A percentile compares a stretch with the other conserved stretches of the same genome.
These are phyloP conservation scores for Palythoa heliodiscus DNA, from an alignment of 92 coral and sea anemone species.

Conservation along the genomic window DNA sequence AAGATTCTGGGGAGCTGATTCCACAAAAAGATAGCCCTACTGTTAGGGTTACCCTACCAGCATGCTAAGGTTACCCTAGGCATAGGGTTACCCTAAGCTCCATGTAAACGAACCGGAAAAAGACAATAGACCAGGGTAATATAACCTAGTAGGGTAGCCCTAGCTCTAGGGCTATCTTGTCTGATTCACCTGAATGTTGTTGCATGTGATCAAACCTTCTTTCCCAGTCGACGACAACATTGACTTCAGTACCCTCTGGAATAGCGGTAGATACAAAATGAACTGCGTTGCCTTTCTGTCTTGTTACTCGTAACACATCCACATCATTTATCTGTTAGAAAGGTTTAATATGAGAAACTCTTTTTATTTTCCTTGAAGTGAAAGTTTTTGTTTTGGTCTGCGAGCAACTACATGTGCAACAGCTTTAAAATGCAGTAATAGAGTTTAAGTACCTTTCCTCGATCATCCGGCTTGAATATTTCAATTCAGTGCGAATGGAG, in stretches of 20 bases:
- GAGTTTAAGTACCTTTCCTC: constrained; percentile 69
- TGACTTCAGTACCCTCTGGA: constrained; percentile 78
- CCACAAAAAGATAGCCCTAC: too few species aligned
- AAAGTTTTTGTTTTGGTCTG: too few species aligned
- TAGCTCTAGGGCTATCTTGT: too few species aligned
- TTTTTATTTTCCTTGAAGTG: background rate
- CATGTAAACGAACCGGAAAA: too few species aligned
- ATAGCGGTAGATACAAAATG: constrained; percentile 71
- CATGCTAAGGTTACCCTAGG: too few species aligned
- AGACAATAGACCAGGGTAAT: too few species aligned
- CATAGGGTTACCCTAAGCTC: too few species aligned
- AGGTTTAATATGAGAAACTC: background rate
- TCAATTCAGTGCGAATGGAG: background rate
- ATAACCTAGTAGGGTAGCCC: too few species aligned
- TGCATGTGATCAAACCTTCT: constrained; percentile 99
- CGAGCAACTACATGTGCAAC: too few species aligned
- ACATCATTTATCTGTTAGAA: constrained; percentile 79
- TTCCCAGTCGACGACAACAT: constrained; percentile 82
- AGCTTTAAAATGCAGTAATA: too few species aligned
- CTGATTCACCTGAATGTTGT: constrained; percentile 88
- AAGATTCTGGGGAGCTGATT: too few species aligned
- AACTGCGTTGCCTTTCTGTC: constrained; percentile 78
- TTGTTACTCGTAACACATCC: constrained; percentile 75
- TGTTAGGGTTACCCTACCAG: too few species aligned
- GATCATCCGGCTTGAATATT: constrained; percentile 79